Conservation (phyloP, 2,797 vertebrate species). For the Psittacula echo region DNA sequence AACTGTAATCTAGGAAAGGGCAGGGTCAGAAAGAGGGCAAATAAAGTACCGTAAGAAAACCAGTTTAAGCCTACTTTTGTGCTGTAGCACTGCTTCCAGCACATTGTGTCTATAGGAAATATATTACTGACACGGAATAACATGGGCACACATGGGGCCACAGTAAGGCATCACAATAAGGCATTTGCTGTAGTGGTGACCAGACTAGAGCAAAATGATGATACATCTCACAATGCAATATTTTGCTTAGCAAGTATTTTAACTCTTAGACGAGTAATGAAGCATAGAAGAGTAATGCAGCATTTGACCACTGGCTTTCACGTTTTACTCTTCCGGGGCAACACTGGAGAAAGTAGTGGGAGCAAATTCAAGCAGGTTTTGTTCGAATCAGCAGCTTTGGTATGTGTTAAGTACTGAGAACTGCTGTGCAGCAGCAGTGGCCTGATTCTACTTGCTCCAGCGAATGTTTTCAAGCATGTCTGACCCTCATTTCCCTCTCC, state of each 20-base stretch:
- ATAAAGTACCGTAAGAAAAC: background rate
- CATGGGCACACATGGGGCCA: background rate
- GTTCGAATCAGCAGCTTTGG: background rate
- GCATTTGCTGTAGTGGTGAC: background rate
- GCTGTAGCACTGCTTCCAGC: background rate
- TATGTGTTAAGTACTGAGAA: background rate
- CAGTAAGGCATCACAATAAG: background rate
- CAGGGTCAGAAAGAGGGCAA: background rate
- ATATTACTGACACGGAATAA: background rate
- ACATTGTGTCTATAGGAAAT: background rate
- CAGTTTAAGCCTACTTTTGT: background rate
- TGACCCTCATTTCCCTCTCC: background rate
- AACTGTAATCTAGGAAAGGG: background rate
- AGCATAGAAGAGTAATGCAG: background rate
- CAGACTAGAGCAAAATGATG: background rate
- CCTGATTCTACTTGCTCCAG: background rate
- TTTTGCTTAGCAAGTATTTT: background rate
- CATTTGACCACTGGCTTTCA: background rate
- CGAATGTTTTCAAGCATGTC: background rate
- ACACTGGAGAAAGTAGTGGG: fast-evolving
- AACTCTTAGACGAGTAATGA: background rate
- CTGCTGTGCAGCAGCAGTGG: background rate
- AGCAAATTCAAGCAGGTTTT: background rate
- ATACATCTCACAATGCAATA: fast-evolving
- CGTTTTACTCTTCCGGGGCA: background rate